Evolutionary conservation across 2,113 vertebrate species (phyloP).

Genomic region (Cercopithecus mona): DNA sequence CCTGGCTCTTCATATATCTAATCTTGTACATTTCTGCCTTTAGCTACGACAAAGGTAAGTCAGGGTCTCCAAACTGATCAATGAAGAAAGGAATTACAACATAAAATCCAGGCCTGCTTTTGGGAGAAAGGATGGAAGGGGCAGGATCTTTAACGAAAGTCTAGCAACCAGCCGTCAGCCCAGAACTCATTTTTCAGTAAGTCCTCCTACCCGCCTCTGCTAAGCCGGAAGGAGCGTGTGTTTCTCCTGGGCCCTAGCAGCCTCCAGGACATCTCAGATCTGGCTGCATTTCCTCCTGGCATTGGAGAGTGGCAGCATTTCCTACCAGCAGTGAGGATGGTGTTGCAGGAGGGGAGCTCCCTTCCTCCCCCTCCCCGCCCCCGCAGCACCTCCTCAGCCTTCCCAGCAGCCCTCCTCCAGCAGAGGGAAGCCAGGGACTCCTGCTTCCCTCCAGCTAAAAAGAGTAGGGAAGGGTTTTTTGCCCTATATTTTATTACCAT

Average conservation of each 20-base stretch:
- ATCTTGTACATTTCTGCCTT: background rate
- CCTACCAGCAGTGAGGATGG: background rate
- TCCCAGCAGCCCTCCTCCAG: background rate
- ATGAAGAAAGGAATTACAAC: background rate
- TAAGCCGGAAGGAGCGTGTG: background rate
- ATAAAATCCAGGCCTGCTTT: background rate
- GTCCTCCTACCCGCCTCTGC: background rate
- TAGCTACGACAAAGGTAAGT: background rate
- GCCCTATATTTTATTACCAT: background rate
- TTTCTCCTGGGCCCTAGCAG: background rate
- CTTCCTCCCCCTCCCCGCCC: background rate
- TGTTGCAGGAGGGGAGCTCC: rapidly evolving
- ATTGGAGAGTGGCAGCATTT: background rate
- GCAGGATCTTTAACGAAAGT: background rate
- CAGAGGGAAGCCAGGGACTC: no score
- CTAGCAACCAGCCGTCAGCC: background rate
- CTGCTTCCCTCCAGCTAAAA: background rate
- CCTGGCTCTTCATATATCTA: background rate
- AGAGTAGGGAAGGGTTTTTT: background rate
- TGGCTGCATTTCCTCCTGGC: background rate
- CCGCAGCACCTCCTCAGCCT: background rate
- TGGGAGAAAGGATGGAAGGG: background rate
- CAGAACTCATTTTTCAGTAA: background rate
- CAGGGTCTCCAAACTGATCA: background rate
- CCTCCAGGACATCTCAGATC: background rate